A percentile compares a stretch with the other conserved stretches of the same genome.
These are phyloP conservation scores for Drosophila busckii DNA, from an alignment of 1,140 invertebrate genomes.

Conservation along the genomic window DNA sequence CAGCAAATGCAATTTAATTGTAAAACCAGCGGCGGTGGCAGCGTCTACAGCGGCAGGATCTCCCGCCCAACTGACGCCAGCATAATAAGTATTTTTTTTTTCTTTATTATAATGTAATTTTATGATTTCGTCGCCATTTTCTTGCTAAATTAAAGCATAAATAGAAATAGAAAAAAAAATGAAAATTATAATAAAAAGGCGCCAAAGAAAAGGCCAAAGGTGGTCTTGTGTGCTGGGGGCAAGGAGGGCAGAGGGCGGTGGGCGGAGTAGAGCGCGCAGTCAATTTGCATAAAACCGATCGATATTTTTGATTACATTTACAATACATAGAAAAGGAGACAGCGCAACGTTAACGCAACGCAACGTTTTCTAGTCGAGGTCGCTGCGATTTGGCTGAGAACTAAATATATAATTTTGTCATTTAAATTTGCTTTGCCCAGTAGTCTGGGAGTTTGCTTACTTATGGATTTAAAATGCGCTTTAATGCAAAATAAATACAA, in stretches of 20 bases:
- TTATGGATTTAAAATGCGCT: conserved; percentile 72
- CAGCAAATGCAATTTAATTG: conserved; percentile 63
- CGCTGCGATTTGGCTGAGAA: conserved; percentile 34
- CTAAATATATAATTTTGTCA: conserved; percentile 76
- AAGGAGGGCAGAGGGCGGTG: neutral
- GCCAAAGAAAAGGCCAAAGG: conserved; percentile 22
- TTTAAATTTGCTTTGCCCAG: conserved; percentile 48
- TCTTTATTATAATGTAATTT: conserved; percentile 76
- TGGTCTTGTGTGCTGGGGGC: neutral
- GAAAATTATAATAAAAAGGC: conserved; percentile 42
- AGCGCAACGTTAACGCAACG: no score
- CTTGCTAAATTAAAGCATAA: conserved; percentile 74
- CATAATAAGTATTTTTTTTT: conserved; percentile 41
- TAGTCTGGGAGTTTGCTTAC: conserved; percentile 35
- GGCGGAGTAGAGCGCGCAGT: conserved; percentile 44
- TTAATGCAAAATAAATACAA: conserved; percentile 76
- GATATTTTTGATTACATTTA: conserved; percentile 78
- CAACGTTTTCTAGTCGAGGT: conserved; percentile 41
- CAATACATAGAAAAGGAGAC: conserved; percentile 61
- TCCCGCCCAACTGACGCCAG: conserved; percentile 45
- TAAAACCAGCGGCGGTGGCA: conserved; percentile 16
- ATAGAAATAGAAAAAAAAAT: conserved; percentile 58
- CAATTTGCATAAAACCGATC: conserved; percentile 79
- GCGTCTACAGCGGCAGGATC: neutral
- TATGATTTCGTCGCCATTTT: conserved; percentile 73